Base-by-base conservation (phyloP, 2,113 vertebrate genomes). In the Oenanthe melanoleuca region DNA sequence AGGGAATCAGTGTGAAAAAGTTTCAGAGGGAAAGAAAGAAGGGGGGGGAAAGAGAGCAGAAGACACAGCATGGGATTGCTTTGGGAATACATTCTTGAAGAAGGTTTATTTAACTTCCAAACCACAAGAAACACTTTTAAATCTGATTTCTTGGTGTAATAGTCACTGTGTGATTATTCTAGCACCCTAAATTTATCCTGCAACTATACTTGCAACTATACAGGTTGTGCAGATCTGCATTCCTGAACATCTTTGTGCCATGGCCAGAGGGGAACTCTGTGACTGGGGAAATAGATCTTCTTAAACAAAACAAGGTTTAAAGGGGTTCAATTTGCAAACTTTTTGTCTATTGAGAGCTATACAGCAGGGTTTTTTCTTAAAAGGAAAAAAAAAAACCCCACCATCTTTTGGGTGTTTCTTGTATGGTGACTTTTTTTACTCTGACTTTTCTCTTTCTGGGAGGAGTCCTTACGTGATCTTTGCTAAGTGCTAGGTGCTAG, bases 131-230 rank as follows among this genome's bases (percentile, higher is more conserved):
- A 70, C 16, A 29, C 5, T 93, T 92, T 40, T 13, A 86, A 74
- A 86, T 75, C 25, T 71, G 16, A 38, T 74, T 86, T 92, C 80
- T 96, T 86, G 40, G 15, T 93, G 28, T 96, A 78, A 59, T 52
- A 59, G 42, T 71, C 56, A 64, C 18, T 73, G 20, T 64, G 50
- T 0, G 4, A 38, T 83, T 86, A 53, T 52, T 11, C 10, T 74
- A 44, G 33, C 33, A 67, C 11, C 5, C 17, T 47, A 3, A 60
- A 65, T 71, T 88, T 66, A 53, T 88, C 31, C 25, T 88, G 47
- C 44, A 60, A 11, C 14, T 63, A 1, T 60, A 23, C 12, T 80
- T 80, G 40, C 2, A 6, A 61, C 7, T n/a, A n/a, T n/a, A 2
- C 38, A 65, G 77, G 33, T 67, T 78, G 42, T 71, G 64, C 52